These are phyloP conservation scores for Myripristis murdjan DNA, from an alignment of 2,797 vertebrate species.

Conservation along the genomic window DNA sequence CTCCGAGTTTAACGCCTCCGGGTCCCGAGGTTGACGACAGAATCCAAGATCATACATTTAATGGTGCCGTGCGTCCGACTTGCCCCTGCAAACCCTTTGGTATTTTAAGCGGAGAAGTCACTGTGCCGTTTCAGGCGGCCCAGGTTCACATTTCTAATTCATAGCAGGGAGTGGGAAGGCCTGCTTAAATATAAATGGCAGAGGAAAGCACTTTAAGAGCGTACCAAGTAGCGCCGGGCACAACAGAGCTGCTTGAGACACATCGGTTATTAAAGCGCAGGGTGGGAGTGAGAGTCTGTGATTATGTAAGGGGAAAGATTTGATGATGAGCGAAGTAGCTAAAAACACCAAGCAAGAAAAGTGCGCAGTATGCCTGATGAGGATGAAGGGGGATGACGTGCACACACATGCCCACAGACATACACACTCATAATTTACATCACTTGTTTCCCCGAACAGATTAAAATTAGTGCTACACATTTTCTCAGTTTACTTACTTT, in stretches of 20 bases:
- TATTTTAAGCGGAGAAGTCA: conserved; percentile 41
- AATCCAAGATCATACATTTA: conserved; percentile 7
- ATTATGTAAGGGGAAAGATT: conserved; percentile 14
- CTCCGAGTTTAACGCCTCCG: not conserved
- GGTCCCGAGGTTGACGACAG: not conserved
- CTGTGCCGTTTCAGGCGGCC: conserved; percentile 21
- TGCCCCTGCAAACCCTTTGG: conserved; percentile 12
- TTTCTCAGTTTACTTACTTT: conserved; percentile 23
- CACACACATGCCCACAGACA: not conserved
- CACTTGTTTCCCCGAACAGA: conserved; percentile 12
- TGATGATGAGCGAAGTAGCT: conserved; percentile 5
- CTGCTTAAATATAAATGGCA: conserved; percentile 68
- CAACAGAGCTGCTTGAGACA: conserved; percentile 8
- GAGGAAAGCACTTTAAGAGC: conserved; percentile 43
- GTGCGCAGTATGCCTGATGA: not conserved
- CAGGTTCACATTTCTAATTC: conserved; percentile 64
- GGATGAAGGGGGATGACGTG: not conserved
- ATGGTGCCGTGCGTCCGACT: not conserved
- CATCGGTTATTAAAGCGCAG: not conserved
- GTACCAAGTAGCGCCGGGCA: conserved; percentile 1
- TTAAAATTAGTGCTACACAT: conserved; percentile 1
- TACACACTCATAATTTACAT: not conserved
- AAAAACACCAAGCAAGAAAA: not conserved
- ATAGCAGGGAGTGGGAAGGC: conserved; percentile 40
- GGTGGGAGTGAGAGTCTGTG: not conserved